phyloP scores from a whole-genome alignment of 2,888 invertebrate species.

The Aleiodes testaceus region DNA sequence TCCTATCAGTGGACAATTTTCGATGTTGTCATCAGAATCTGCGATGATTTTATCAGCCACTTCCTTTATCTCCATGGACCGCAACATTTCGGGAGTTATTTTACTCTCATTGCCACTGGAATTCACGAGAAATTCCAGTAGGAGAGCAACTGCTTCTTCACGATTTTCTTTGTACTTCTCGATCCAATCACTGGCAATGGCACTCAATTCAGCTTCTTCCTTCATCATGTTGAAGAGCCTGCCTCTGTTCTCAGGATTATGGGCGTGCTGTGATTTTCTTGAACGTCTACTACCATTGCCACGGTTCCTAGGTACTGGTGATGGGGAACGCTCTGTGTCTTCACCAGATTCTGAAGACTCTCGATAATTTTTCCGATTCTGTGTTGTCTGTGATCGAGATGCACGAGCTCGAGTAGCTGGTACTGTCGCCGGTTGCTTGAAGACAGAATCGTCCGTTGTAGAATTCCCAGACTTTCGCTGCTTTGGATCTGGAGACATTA shows the following conservation, averaged over 20 bases:
- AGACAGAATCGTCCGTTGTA: too few relatives aligned
- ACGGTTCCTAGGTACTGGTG: too few relatives aligned
- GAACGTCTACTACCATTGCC: too few relatives aligned
- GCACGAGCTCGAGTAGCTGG: too few relatives aligned
- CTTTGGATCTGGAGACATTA: too few relatives aligned
- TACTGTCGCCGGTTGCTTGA: too few relatives aligned
- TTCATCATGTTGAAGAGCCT: slow-evolving; percentile 89
- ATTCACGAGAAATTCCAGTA: slow-evolving; percentile 99
- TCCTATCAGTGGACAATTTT: slow-evolving; percentile 99
- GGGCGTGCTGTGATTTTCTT: too few relatives aligned
- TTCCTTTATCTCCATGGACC: slow-evolving; percentile 95
- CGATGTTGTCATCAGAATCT: slow-evolving; percentile 99
- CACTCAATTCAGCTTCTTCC: slow-evolving; percentile 89
- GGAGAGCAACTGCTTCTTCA: slow-evolving; percentile 90
- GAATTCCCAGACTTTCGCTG: too few relatives aligned
- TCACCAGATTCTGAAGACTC: too few relatives aligned
- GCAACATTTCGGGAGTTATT: slow-evolving; percentile 93
- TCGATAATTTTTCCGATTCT: too few relatives aligned
- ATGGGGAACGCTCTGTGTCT: too few relatives aligned
- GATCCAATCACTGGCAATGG: slow-evolving; percentile 99
- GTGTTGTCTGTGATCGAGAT: too few relatives aligned
- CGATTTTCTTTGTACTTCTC: slow-evolving; percentile 95
- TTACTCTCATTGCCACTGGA: slow-evolving; percentile 97
- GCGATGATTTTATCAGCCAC: slow-evolving; percentile 99
- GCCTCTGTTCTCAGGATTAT: slow-evolving; percentile 81